Evolutionary conservation across 2,113 vertebrate genomes (phyloP).

Genomic region (Todiramphus saurophagus): DNA sequence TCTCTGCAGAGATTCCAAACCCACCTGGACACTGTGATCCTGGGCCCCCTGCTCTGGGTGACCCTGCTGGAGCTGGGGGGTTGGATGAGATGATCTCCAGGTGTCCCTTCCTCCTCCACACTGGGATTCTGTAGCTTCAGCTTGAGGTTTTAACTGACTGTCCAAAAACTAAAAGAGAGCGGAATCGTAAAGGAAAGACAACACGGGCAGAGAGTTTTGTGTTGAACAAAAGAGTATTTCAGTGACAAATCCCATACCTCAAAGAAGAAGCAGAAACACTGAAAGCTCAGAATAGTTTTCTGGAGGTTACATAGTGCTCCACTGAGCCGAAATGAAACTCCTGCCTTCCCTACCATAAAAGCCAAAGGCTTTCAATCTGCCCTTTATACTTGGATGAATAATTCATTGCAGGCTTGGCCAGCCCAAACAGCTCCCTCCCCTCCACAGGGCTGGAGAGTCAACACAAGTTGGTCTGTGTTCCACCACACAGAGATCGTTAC

Average conservation of each 20-base stretch:
- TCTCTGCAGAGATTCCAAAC: too few relatives aligned
- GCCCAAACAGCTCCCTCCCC: neutral
- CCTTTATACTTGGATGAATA: slow-evolving; percentile 59
- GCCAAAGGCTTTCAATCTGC: slow-evolving; percentile 50
- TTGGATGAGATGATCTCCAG: too few relatives aligned
- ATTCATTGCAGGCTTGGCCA: slow-evolving; percentile 26
- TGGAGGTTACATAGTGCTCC: slow-evolving; percentile 13
- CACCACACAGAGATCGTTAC: neutral
- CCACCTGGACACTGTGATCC: too few relatives aligned
- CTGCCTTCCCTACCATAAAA: slow-evolving; percentile 26
- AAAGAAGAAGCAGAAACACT: neutral
- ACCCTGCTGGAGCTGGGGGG: too few relatives aligned
- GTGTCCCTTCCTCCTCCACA: too few relatives aligned
- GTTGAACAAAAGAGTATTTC: neutral
- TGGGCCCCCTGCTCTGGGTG: too few relatives aligned
- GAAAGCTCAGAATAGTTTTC: neutral
- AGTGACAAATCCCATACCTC: neutral
- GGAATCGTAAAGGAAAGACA: neutral
- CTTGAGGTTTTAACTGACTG: neutral
- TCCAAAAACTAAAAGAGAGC: neutral
- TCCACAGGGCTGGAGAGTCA: neutral
- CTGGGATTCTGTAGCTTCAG: too few relatives aligned
- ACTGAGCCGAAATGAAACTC: slow-evolving; percentile 16
- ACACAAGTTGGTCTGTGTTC: slow-evolving; percentile 12
- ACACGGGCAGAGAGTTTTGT: neutral